Evolutionary conservation across 92 coral and sea anemone genomes (phyloP), one percentile per base, ranked within the genome.

Genomic region (Anthopleura xanthogrammica): DNA sequence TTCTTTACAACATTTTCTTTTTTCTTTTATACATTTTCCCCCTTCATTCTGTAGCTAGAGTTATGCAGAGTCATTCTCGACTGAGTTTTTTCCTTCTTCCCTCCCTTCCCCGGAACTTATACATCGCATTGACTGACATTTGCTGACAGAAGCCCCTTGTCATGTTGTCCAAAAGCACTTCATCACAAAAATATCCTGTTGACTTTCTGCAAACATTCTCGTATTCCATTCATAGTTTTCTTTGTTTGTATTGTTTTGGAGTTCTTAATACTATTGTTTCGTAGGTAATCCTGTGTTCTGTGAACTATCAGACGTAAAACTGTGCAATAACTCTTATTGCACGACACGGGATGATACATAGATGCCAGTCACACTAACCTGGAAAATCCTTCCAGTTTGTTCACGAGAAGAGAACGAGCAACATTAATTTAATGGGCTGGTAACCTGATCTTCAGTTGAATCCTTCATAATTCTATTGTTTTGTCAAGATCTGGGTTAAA

Each of bases 201-300:
- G 74, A 24, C 74, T 36, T 68, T 68, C 42, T 23, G 42, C 74
- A 68, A 68, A 68, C 74, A 68, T 36, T 36, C 74, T 68, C 36
- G 74, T 68, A 68, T 68, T 68, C 74, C 74, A 68, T 68, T 68
- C 74, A 68, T 68, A 29, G 74, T 68, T 68, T 24, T 68, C 74
- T 68, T 36, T 68, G 41, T 68, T 68, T 68, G 74, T 23, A 68
- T 29, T 36, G 74, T 68, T 68, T 68, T 29, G 41, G 16, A 68
- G 74, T 36, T 36, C 46, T 68, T 68, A 36, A 68, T 68, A 13
- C 74, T 29, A 68, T 68, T 68, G 74, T 68, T 68, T 68, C 43
- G 17, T 23, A 12, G 42, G 16, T 23, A 68, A 36, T 36, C 42
- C 36, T 8, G 74, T 24, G 42, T 68, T 36, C 74, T 24, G 17